phyloP scores from a whole-genome alignment of 2,888 invertebrate species.

The Dolomedes plantarius region DNA sequence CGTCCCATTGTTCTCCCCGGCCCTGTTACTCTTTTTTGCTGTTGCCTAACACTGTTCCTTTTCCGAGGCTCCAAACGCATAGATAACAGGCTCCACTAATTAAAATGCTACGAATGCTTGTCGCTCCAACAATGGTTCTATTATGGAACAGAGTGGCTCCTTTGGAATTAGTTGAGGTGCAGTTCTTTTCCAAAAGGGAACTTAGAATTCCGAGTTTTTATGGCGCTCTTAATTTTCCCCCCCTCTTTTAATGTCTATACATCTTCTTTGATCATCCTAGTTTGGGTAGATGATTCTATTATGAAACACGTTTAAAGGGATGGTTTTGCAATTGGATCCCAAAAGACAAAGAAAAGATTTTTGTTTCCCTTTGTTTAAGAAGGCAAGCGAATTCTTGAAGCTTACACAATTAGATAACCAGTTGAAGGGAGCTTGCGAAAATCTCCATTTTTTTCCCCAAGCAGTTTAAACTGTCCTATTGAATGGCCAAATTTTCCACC shows the following conservation, averaged over 20 bases:
- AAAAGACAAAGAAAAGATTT: neutral
- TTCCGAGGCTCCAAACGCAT: neutral
- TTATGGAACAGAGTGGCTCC: slow-evolving; percentile 43
- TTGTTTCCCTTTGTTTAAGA: too few relatives aligned
- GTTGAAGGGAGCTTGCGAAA: too few relatives aligned
- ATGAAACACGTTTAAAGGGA: neutral
- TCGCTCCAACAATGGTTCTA: slow-evolving; percentile 19
- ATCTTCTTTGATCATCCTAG: neutral
- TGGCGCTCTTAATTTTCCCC: neutral
- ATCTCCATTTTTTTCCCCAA: too few relatives aligned
- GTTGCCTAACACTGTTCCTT: neutral
- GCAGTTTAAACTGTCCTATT: too few relatives aligned
- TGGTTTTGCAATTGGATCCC: neutral
- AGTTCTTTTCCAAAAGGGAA: slow-evolving; percentile 10
- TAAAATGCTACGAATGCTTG: slow-evolving; percentile 54
- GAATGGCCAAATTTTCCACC: too few relatives aligned
- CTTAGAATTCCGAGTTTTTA: neutral
- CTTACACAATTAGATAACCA: too few relatives aligned
- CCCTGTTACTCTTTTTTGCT: neutral
- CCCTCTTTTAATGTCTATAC: neutral
- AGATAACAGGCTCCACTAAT: slow-evolving; percentile 57
- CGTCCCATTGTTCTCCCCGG: neutral
- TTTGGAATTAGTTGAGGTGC: slow-evolving; percentile 42
- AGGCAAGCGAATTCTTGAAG: too few relatives aligned
- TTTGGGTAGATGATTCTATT: neutral